Base-by-base conservation (phyloP, 2,113 vertebrate genomes). In the Trinectes maculatus region DNA sequence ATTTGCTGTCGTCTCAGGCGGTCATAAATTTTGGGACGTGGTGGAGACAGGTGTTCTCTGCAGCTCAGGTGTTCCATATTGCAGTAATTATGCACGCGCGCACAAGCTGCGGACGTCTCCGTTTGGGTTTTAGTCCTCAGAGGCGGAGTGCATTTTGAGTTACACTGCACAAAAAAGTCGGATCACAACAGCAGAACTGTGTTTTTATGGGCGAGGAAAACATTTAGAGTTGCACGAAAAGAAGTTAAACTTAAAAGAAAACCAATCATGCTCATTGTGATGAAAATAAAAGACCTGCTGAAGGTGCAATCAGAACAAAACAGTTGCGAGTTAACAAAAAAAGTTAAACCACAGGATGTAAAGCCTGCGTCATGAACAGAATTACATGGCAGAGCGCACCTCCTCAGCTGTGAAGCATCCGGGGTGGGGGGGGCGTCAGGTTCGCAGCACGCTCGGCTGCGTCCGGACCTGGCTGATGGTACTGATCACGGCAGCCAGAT, bases 401-500 rank as follows among this genome's bases (percentile, higher is more conserved):
- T 28, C 33, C 48, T 73, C 74, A 83, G 79, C 77, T 85, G 77
- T 57, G 46, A 74, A 51, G 54, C 71, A 53, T 66, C 57, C 31
- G 58, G 44, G 43, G 71, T 10, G 44, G 1, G 71, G 13, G 44
- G 1, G 40, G 53, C 21, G 34, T 52, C 48, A 65, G 47, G 79
- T 74, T 36, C 54, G 64, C 46, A 42, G 43, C 65, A 74, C 36
- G 85, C 85, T 61, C 42, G 83, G 81, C 57, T 84, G 77, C 76
- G 25, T 58, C 48, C 19, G 62, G 79, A 72, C 58, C 73, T 48
- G 72, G 59, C 76, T 82, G 83, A 85, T 81, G 83, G 68, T 71
- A 51, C 74, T 51, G 79, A 80, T 87, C 70, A 85, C 72, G 48
- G 85, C 81, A 80, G 71, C 73, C 71, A 77, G 86, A 88, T 85